Evolutionary conservation across 1,140 invertebrate genomes (phyloP), one percentile per base, ranked within the genome.

Genomic region (Monochamus saltuarius): DNA sequence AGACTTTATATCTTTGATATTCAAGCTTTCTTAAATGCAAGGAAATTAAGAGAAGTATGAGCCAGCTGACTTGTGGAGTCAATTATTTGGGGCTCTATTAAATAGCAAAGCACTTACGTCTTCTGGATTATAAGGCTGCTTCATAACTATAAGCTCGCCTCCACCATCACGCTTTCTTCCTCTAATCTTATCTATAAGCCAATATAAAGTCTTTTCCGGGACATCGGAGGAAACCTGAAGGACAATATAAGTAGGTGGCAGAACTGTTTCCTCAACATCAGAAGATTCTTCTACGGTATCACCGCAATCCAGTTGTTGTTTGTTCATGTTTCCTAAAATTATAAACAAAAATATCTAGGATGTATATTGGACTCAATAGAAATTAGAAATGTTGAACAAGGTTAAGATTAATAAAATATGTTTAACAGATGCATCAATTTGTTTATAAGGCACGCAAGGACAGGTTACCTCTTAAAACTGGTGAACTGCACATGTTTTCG

Each of bases 111-210:
- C 29, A 63, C 63, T 70, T 68, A 80, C 79, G 59, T 77, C 74
- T 9, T 67, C 51, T 8, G 61, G 42, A 22, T 60, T 46, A n/a
- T 51, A 51, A n/a, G 81, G 82, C 65, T 85, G 80, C 61, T 79
- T 79, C 35, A 81, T 75, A 0, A 84, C 79, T 2, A 83, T 65
- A 8, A 87, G 71, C 67, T 87, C 85, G 1, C 82, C 84, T 10
- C 85, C 85, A 7, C 83, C 83, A 55, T 84, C 77, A 49, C 77
- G 72, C 54, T 80, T 76, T 47, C 80, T 78, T 4, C 79, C 80
- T 54, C 77, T 73, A 7, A 87, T 80, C 72, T 84, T 85, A 8
- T 79, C 74, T 6, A 84, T 75, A 19, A 86, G 66, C 84, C 84
- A 86, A 57, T 81, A 72, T 10, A 83, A 68, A 9, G 83, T 79